phyloP scores from a whole-genome alignment of 1,140 invertebrate species.

The Drosophila equinoxialis region DNA sequence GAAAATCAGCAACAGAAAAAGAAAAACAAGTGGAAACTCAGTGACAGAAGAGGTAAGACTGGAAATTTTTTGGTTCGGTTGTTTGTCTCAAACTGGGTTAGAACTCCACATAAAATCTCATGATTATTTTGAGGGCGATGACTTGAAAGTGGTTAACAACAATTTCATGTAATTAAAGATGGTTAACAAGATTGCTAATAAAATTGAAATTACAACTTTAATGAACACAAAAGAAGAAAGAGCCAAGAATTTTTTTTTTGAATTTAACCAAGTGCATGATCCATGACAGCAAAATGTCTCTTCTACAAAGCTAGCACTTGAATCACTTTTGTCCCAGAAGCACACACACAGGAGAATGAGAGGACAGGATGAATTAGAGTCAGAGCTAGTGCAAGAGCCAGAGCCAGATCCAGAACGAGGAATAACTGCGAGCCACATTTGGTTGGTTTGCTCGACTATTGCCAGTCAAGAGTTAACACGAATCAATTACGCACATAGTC shows the following conservation, averaged over 20 bases:
- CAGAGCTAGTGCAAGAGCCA: slow-evolving; percentile 16
- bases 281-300: slow-evolving; percentile 77
- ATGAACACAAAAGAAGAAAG: slow-evolving; percentile 42
- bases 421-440: slow-evolving; percentile 68
- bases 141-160: slow-evolving; percentile 27
- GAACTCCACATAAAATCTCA: slow-evolving; percentile 66
- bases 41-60: slow-evolving; percentile 22
- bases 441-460: slow-evolving; percentile 76
- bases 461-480: slow-evolving; percentile 80
- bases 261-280: slow-evolving; percentile 81
- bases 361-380: slow-evolving; percentile 18
- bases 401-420: slow-evolving; percentile 23
- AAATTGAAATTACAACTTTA: slow-evolving; percentile 39
- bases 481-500: slow-evolving; percentile 72
- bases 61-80: slow-evolving; percentile 58
- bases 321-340: slow-evolving; percentile 22
- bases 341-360: background rate
- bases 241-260: slow-evolving; percentile 52
- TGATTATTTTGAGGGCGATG: slow-evolving; percentile 47
- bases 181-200: slow-evolving; percentile 43
- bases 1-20: slow-evolving; percentile 13
- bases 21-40: slow-evolving; percentile 1
- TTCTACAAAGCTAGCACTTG: slow-evolving; percentile 56
- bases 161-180: slow-evolving; percentile 65
- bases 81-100: slow-evolving; percentile 60